Conservation (phyloP, 2,113 vertebrate species). For the Poeciliopsis occidentalis region DNA sequence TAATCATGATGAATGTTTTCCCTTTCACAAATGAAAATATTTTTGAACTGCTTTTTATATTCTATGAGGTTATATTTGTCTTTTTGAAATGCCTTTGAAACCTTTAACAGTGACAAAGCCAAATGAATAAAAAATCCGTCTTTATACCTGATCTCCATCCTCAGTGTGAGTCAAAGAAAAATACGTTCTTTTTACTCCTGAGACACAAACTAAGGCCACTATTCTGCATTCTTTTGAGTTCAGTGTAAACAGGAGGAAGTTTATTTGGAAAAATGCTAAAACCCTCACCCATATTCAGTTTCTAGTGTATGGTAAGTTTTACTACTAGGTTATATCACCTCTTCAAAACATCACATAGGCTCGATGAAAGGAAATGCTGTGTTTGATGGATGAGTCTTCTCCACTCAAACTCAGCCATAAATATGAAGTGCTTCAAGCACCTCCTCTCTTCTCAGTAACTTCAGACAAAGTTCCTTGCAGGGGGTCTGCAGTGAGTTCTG, state of each 20-base stretch:
- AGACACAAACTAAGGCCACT: not conserved
- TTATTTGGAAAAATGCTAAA: not conserved
- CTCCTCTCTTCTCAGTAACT: constrained; percentile 57
- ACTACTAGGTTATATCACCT: not conserved
- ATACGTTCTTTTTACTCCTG: not conserved
- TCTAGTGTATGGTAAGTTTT: not conserved
- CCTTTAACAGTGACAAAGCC: no score
- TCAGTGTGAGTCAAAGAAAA: not conserved
- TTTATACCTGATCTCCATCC: not conserved
- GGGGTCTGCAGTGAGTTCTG: constrained; percentile 68
- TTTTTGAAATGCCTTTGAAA: not conserved
- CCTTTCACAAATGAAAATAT: not conserved
- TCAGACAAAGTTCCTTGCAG: constrained; percentile 66
- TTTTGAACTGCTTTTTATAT: not conserved
- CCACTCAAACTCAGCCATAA: constrained; percentile 50
- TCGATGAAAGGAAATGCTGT: constrained; percentile 14
- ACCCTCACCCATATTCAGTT: not conserved
- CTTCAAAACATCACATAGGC: constrained; percentile 39
- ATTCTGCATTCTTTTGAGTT: not conserved
- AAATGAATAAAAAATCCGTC: no score
- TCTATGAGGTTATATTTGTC: not conserved
- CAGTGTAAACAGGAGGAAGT: not conserved
- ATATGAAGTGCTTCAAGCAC: constrained; percentile 64
- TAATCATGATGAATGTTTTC: not conserved
- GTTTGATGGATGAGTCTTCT: constrained; percentile 45